These are phyloP conservation scores for Onychostruthus taczanowskii DNA, from an alignment of 2,113 vertebrate genomes.

Conservation along the genomic window DNA sequence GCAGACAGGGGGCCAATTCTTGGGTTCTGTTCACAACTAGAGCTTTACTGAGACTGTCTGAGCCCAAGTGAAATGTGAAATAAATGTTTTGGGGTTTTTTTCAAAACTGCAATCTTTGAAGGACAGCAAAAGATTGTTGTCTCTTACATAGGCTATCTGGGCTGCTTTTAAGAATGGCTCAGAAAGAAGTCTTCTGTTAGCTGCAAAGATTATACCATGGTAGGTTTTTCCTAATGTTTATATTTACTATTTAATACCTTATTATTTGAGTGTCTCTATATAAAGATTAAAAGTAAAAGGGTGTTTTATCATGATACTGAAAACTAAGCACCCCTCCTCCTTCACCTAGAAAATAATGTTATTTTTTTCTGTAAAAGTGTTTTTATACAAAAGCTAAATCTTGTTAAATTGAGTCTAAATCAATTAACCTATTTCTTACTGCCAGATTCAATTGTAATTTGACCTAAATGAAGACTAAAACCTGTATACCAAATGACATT, in stretches of 20 bases:
- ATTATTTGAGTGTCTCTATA: neutral
- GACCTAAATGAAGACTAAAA: conserved; percentile 41
- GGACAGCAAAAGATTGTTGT: neutral
- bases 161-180: neutral
- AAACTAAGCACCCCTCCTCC: neutral
- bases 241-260: neutral
- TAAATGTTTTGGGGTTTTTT: neutral
- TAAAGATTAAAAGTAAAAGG: neutral
- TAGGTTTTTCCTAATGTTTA: neutral
- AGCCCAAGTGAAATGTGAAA: neutral
- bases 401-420: conserved; percentile 38
- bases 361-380: neutral
- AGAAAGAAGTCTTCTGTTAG: neutral
- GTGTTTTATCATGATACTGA: neutral
- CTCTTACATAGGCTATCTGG: neutral
- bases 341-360: neutral
- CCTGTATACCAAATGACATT: neutral
- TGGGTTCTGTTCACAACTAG: neutral
- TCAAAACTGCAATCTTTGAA: neutral
- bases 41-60: neutral
- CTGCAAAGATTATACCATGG: neutral
- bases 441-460: conserved; percentile 17
- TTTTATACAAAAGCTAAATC: neutral
- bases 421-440: conserved; percentile 65
- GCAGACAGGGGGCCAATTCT: neutral